Evolutionary conservation across 1,140 invertebrate genomes (phyloP), one percentile per base, ranked within the genome.

Genomic region (Spodoptera litura): DNA sequence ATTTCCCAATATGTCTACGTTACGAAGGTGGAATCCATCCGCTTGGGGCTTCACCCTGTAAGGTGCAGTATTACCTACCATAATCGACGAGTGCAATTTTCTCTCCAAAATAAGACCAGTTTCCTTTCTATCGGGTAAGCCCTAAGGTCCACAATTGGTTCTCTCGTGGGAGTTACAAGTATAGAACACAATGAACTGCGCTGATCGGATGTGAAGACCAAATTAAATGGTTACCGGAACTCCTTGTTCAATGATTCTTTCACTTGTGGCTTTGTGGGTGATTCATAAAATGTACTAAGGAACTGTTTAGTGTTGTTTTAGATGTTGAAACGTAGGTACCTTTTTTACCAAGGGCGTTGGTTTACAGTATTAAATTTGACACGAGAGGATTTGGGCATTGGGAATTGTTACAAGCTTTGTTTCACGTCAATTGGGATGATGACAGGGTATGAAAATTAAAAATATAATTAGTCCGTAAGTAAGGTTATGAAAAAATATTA

Each of bases 101-200:
- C 78, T 73, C 71, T 79, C 78, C 78, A 79, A 79, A 78, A 74
- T 75, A 66, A 74, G 71, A 64, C 12, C 20, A 20, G 58, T 61
- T 73, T 81, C 79, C 79, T 81, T 72, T 73, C 58, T 56, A 78
- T 20, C 49, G 44, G n/a, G 66, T 53, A 31, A 53, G 64, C 61
- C 79, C 79, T 49, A 35, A 71, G 38, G 59, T 68, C 64, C 15
- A 56, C 61, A 55, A 77, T 77, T 31, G 70, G 20, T 9, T 12
- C 25, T 77, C 78, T 66, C 70, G 20, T 15, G 78, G 61, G 78
- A 64, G 27, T 70, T 72, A 72, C 78, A 20, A 70, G 74, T 79
- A 79, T 79, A 79, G 78, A 9, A 59, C 38, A 79, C 78, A 79
- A 79, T 79, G 70, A 78, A 25, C 2, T 15, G 3, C 13, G 38